Conservation (phyloP, 2,888 invertebrate genomes). For the Andrena trimmerana region DNA sequence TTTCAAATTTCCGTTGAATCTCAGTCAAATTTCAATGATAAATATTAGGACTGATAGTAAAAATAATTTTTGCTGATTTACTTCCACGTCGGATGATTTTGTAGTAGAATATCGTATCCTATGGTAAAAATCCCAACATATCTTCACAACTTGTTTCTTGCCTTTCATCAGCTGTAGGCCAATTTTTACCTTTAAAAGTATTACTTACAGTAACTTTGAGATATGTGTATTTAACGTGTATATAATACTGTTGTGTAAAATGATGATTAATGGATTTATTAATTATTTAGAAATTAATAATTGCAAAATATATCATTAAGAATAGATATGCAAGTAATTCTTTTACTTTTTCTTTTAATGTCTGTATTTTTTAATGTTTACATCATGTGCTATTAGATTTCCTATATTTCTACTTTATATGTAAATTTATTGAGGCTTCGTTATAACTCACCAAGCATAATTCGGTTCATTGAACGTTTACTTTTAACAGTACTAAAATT, state of each 20-base stretch:
- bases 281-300: slow-evolving; percentile 5
- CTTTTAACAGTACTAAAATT: background rate
- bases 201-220: background rate
- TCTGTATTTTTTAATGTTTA: background rate
- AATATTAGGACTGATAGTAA: background rate
- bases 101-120: slow-evolving; percentile 17
- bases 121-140: slow-evolving; percentile 18
- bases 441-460: background rate
- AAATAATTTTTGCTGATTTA: slow-evolving; percentile 1
- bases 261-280: background rate
- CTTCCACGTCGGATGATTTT: background rate
- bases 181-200: background rate
- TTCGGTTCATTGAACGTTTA: background rate
- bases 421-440: background rate
- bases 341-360: background rate
- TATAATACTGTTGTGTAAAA: slow-evolving; percentile 4
- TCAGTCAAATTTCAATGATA: background rate
- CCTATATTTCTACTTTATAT: background rate
- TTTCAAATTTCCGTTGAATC: slow-evolving; percentile 2
- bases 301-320: background rate
- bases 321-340: background rate
- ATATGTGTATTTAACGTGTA: slow-evolving; percentile 1
- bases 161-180: slow-evolving; percentile 23
- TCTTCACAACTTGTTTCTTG: slow-evolving; percentile 3
- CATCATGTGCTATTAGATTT: background rate